These are phyloP conservation scores for Ochropacha duplaris DNA, from an alignment of 2,888 invertebrate genomes.

Conservation along the genomic window DNA sequence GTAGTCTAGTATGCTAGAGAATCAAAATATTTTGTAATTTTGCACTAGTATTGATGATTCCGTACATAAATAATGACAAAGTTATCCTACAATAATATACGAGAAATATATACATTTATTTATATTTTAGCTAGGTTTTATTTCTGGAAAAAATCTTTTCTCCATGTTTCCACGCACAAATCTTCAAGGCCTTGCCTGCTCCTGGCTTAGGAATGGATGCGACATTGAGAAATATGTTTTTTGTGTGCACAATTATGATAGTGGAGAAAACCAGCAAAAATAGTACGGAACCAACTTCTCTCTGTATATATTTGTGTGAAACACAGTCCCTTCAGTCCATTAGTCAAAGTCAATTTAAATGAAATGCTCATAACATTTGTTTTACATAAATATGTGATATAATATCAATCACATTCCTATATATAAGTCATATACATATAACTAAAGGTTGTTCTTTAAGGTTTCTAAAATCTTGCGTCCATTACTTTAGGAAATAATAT, in stretches of 20 bases:
- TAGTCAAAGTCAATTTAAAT: conserved; percentile 3
- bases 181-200: no score
- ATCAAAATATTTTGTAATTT: not conserved
- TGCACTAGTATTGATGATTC: not conserved
- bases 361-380: conserved; percentile 36
- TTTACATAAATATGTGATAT: conserved; percentile 28
- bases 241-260: not conserved
- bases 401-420: conserved; percentile 33
- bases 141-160: no score
- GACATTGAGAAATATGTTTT: not conserved
- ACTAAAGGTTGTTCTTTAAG: conserved; percentile 16
- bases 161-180: no score
- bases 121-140: no score
- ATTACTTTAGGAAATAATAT: conserved; percentile 15
- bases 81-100: not conserved
- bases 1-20: not conserved
- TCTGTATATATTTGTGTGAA: not conserved
- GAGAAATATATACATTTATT: not conserved
- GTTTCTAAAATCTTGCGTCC: conserved; percentile 18
- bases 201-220: not conserved
- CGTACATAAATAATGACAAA: not conserved
- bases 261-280: no score
- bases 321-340: not conserved
- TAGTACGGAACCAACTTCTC: not conserved
- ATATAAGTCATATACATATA: conserved; percentile 15